Percentiles rank a stretch among this genome's conserved stretches.
Evolutionary conservation across 2,113 vertebrate genomes (phyloP).

Genomic region (Centrocercus urophasianus): DNA sequence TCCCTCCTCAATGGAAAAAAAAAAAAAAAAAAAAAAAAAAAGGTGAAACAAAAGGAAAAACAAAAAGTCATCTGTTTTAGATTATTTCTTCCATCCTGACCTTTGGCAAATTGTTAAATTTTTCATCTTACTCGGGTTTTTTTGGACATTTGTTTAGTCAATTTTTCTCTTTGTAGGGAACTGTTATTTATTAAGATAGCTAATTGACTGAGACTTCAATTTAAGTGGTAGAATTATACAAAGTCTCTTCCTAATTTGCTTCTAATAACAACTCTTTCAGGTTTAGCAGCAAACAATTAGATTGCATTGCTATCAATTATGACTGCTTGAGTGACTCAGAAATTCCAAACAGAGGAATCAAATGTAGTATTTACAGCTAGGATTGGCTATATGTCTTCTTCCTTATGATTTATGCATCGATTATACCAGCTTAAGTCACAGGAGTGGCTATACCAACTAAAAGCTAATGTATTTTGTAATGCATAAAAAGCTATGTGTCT

Average conservation of each 20-base stretch:
- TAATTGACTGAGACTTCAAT: constrained; percentile 58
- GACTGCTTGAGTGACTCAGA: constrained; percentile 37
- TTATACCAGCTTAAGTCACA: background rate
- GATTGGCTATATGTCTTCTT: background rate
- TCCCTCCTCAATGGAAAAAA: background rate
- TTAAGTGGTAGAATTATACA: constrained; percentile 67
- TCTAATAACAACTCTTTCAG: constrained; percentile 58
- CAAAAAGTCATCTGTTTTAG: background rate
- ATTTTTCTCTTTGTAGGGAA: constrained; percentile 50
- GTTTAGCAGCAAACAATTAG: constrained; percentile 62
- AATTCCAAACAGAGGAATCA: constrained; percentile 21
- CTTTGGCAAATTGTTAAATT: constrained; percentile 44
- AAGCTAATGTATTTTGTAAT: background rate
- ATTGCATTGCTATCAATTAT: constrained; percentile 41
- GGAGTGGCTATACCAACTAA: background rate
- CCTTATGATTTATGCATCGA: background rate
- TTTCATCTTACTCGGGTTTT: background rate
- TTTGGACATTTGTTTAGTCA: constrained; percentile 27
- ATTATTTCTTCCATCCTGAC: constrained; percentile 43
- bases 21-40: background rate
- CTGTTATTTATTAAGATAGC: constrained; percentile 53
- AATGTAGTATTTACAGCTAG: background rate
- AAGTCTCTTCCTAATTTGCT: constrained; percentile 61
- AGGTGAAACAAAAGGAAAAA: constrained; percentile 8
- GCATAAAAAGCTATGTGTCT: background rate